Conservation (phyloP, 2,797 vertebrate genomes). For the Tangara arthus region DNA sequence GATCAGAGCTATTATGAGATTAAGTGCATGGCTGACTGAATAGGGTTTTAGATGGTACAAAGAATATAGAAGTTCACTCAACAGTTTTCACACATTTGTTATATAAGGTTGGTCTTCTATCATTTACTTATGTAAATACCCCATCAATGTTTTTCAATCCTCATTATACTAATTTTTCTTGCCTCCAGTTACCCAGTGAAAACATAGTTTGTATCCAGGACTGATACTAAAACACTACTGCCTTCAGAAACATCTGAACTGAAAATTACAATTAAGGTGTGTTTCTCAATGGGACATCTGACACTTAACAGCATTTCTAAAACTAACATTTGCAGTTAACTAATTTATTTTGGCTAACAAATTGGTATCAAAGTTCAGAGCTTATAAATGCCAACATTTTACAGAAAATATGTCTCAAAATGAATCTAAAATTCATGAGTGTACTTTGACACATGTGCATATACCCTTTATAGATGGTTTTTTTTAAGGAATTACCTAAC, state of each 20-base stretch:
- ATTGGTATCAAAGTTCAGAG: not conserved
- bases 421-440: not conserved
- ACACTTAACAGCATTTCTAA: slow-evolving; percentile 17
- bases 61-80: slow-evolving; percentile 79
- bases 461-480: not conserved
- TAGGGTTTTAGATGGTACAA: slow-evolving; percentile 80
- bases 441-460: not conserved
- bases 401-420: not conserved
- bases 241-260: slow-evolving; percentile 16
- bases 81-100: slow-evolving; percentile 80
- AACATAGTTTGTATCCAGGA: not conserved
- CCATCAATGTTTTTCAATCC: slow-evolving; percentile 65
- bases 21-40: slow-evolving; percentile 81
- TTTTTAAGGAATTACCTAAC: not conserved
- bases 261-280: slow-evolving; percentile 28
- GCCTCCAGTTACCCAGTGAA: slow-evolving; percentile 34
- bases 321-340: not conserved
- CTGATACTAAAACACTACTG: slow-evolving; percentile 12
- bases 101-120: slow-evolving; percentile 71
- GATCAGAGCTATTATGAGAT: slow-evolving; percentile 88
- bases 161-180: slow-evolving; percentile 45
- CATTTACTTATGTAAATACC: slow-evolving; percentile 81
- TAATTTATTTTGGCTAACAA: slow-evolving; percentile 28
- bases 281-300: not conserved
- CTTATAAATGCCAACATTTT: not conserved